These are phyloP conservation scores for Arge pagana DNA, from an alignment of 2,888 invertebrate species.

Conservation along the genomic window DNA sequence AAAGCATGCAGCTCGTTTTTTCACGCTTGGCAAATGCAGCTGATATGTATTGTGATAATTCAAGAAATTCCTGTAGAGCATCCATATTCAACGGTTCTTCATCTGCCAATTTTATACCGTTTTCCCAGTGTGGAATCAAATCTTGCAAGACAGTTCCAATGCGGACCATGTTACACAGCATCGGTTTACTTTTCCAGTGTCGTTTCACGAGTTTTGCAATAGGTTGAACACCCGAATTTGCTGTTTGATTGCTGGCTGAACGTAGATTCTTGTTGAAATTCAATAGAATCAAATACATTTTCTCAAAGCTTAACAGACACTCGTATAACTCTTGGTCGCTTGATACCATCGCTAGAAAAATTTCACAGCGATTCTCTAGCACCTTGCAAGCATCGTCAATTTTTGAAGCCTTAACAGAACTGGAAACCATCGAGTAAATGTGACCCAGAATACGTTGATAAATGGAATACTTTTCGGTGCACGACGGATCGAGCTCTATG, in stretches of 20 bases:
- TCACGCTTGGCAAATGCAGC: constrained; percentile 24
- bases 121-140: constrained; percentile 38
- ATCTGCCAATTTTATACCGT: constrained; percentile 21
- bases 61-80: constrained; percentile 29
- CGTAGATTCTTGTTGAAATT: constrained; percentile 24
- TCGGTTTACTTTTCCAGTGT: constrained; percentile 13
- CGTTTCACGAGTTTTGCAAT: constrained; percentile 13
- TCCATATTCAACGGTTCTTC: constrained; percentile 23
- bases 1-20: constrained; percentile 34
- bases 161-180: constrained; percentile 28
- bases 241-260: constrained; percentile 5
- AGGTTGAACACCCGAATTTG: too few species aligned
- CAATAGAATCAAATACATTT: constrained; percentile 29
- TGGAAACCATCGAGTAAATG: neutral
- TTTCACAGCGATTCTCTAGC: neutral
- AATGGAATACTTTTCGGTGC: neutral
- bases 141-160: constrained; percentile 32
- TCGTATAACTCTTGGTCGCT: constrained; percentile 24
- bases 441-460: neutral
- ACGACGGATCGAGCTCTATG: neutral
- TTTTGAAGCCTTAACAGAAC: neutral
- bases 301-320: constrained; percentile 32
- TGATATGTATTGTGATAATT: constrained; percentile 29
- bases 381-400: neutral
- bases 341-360: constrained; percentile 8